Evolutionary conservation across 1,140 invertebrate species (phyloP), one percentile per base, ranked within the genome.

Genomic region (Eumeta japonica): DNA sequence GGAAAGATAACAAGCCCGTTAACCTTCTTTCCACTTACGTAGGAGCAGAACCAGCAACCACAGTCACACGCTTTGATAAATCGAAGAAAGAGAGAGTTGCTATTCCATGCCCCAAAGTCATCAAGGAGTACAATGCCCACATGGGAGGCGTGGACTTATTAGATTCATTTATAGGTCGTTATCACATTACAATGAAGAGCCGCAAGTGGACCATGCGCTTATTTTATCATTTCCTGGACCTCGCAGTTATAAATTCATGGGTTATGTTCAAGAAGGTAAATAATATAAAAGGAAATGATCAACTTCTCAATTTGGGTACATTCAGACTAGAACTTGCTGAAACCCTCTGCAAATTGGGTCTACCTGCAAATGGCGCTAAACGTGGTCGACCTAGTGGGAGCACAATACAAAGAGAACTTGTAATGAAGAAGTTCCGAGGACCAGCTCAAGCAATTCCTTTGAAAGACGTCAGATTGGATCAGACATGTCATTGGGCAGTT

Each of bases 121-220:
- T 79, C 13, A 56, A 51, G 36, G 58, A 62, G 28, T 79, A 78
- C 50, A 78, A 79, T 55, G 54, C 45, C 37, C 60, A 75, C 49
- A 79, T 78, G 75, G 75, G 71, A 36, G 63, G 68, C 14, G 75
- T 78, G 15, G 70, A 77, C 41, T 46, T 72, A 33, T 52, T 61
- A 41, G 68, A 75, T 45, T 59, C 40, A 19, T 50, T 68, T 36
- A 55, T 76, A 37, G 59, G 59, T 24, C 43, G 62, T 15, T 73
- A 77, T 57, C 47, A 57, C 49, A 66, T 70, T 18, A 46, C 36
- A 45, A 54, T 71, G 16, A 71, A 62, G 50, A 64, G 50, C 43
- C 52, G 55, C 44, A 63, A 74, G 48, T 76, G 63, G 60, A 62
- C 65, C 41, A 48, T 64, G 16, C 37, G 67, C 35, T 42, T 77